Evolutionary conservation across 2,113 vertebrate genomes (phyloP).

Genomic region (Macquaria australasica): DNA sequence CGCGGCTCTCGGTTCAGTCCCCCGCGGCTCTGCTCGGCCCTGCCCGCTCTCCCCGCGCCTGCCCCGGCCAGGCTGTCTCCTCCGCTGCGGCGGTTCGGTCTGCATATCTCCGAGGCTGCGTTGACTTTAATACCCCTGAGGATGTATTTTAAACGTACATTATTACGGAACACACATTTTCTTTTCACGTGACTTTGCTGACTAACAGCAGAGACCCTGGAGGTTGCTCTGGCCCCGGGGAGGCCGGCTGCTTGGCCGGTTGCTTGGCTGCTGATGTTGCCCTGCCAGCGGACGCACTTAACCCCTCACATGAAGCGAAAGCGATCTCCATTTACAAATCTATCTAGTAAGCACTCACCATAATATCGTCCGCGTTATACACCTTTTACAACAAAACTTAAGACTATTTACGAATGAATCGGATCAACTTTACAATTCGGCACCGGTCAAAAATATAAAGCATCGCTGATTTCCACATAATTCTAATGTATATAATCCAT

Average conservation of each 20-base stretch:
- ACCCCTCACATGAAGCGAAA: neutral
- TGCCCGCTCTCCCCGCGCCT: conserved; percentile 26
- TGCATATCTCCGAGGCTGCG: conserved; percentile 48
- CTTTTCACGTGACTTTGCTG: neutral
- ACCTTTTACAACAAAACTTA: fast-evolving
- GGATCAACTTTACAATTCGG: neutral
- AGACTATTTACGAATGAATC: fast-evolving
- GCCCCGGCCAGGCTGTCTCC: conserved; percentile 3
- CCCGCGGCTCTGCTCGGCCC: conserved; percentile 7
- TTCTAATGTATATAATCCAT: neutral
- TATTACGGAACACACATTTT: neutral
- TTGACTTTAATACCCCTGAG: neutral
- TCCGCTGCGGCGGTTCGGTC: conserved; percentile 14
- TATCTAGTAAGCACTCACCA: fast-evolving
- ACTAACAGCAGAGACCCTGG: neutral
- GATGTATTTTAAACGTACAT: neutral
- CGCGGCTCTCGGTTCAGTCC: neutral
- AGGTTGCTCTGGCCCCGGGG: fast-evolving
- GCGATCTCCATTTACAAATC: neutral
- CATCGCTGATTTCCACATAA: fast-evolving
- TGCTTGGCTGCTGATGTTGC: conserved; percentile 48
- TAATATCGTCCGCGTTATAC: fast-evolving
- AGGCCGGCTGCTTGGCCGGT: too few species aligned
- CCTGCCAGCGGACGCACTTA: conserved; percentile 43
- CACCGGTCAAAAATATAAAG: fast-evolving